Evolutionary conservation across 2,888 invertebrate genomes (phyloP), one percentile per base, ranked within the genome.

Genomic region (Ligdia adustata): DNA sequence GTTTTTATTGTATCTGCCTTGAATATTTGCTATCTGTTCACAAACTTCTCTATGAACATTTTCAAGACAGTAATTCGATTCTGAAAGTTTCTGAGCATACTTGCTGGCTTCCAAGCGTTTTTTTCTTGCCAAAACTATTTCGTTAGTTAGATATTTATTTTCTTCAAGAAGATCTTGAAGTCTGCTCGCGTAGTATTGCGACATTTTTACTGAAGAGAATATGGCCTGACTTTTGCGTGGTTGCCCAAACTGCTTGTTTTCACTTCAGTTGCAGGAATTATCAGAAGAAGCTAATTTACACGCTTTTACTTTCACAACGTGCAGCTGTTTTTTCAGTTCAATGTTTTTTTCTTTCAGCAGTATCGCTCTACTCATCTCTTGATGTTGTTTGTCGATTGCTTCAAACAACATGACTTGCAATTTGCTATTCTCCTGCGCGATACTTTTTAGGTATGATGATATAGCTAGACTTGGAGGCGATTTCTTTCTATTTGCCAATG

Each of bases 351-450:
- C 72, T 42, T 78, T 80, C 1, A 87, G 60, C 32, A 76, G 68
- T n/a, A 89, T 86, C 0, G 87, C 88, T 62, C 88, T 76, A 9
- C 72, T 64, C 87, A 88, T 88, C 44, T 86, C 82, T 52, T 82
- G 86, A 15, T 89, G 88, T 37, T 88, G 83, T 40, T 79, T 83
- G n/a, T 79, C 73, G 0, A 76, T 83, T 0, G 72, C 76, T 40
- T 73, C 69, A 0, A 62, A 48, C 3, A 88, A 58, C 18, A 72
- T 61, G 1, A 59, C 42, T 0, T 57, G 70, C 11, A 88, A 62
- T 9, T 26, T 62, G 7, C 24, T 29, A 41, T 86, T 86, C 45
- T 84, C 82, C 15, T 58, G 55, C 1, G 60, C 16, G 6, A 62
- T 31, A 45, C 53, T 70, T 2, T 56, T 61, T n/a, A 73, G 49